These are phyloP conservation scores for Nylanderia fulva DNA, from an alignment of 1,140 invertebrate genomes.

Conservation along the genomic window DNA sequence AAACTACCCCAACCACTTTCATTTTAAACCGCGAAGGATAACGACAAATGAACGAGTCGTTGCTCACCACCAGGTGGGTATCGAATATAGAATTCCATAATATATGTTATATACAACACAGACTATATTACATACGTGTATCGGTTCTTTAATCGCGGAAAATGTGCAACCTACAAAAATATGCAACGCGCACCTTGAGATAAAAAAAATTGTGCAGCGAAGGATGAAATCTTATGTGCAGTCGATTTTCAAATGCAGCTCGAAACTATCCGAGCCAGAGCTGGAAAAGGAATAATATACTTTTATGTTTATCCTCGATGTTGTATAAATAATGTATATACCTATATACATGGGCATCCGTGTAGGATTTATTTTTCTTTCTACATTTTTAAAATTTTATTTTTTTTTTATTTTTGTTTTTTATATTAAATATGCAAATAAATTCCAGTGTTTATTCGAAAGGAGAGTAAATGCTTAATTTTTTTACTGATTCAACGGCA, in stretches of 20 bases:
- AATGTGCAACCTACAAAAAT: neutral
- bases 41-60: slow-evolving; percentile 4
- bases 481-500: too few species aligned
- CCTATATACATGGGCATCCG: too few species aligned
- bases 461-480: too few species aligned
- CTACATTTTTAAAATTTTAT: too few species aligned
- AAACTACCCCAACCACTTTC: slow-evolving; percentile 45
- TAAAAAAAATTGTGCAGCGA: neutral
- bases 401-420: too few species aligned
- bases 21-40: neutral
- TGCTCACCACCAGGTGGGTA: slow-evolving; percentile 7
- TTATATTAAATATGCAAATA: too few species aligned
- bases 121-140: neutral
- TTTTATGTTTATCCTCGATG: neutral
- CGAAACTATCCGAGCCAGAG: neutral
- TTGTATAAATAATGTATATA: neutral
- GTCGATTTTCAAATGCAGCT: neutral
- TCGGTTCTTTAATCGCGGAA: neutral
- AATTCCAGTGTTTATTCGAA: too few species aligned
- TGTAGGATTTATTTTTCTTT: too few species aligned
- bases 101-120: neutral
- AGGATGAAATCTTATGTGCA: neutral
- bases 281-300: neutral
- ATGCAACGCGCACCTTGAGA: neutral
- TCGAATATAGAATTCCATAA: neutral